Evolutionary conservation across 2,113 vertebrate species (phyloP).

Genomic region (Rhynchomys soricoides): DNA sequence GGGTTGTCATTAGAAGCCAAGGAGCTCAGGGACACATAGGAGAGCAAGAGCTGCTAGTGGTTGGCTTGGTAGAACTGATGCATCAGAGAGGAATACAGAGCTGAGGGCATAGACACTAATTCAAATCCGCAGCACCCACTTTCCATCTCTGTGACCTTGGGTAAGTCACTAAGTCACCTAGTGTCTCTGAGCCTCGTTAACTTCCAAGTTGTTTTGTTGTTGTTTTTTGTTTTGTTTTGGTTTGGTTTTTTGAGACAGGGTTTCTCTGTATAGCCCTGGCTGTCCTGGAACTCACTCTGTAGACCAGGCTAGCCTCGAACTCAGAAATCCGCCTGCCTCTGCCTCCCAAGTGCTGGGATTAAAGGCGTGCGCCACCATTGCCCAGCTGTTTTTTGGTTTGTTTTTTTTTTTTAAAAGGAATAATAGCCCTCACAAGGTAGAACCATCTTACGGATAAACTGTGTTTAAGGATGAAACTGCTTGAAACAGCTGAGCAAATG

Average conservation of each 20-base stretch:
- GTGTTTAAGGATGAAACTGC: not conserved
- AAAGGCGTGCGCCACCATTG: no score
- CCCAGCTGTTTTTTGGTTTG: no score
- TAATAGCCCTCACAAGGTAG: not conserved
- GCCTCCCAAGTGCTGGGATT: no score
- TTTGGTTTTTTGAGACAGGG: no score
- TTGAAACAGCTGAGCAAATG: conserved; percentile 4
- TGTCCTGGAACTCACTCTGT: no score
- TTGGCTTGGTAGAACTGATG: not conserved
- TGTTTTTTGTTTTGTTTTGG: no score
- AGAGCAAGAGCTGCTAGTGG: not conserved
- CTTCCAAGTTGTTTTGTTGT: no score
- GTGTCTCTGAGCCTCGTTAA: not conserved
- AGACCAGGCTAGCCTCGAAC: no score
- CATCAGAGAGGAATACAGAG: not conserved
- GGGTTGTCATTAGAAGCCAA: no score
- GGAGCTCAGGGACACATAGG: not conserved
- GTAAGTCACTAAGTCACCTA: not conserved
- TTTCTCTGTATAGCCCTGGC: no score
- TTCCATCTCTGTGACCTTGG: not conserved
- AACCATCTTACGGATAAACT: not conserved
- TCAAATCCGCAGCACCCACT: not conserved
- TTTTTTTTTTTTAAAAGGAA: no score
- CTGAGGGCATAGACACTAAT: not conserved
- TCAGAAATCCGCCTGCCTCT: no score